These are phyloP conservation scores for Allolobophora icterica DNA, from an alignment of 2,888 invertebrate species.

Conservation along the genomic window DNA sequence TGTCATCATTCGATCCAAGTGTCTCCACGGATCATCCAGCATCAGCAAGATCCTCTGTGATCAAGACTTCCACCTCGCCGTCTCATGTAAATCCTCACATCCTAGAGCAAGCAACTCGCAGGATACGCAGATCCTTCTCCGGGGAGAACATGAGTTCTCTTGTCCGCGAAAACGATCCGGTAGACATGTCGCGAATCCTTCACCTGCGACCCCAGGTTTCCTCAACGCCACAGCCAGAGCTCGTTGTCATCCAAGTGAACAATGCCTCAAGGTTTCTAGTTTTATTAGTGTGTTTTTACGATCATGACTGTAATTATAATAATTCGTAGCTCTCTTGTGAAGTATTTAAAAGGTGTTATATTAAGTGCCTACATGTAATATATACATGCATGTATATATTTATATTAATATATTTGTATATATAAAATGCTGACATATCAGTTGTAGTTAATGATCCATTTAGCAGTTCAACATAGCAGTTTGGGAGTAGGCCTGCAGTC, in stretches of 20 bases:
- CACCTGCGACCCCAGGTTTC: slow-evolving; percentile 42
- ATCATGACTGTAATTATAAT: no score
- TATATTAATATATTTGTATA: no score
- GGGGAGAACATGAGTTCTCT: slow-evolving; percentile 38
- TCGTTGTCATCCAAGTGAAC: slow-evolving; percentile 62
- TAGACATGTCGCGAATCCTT: slow-evolving; percentile 30
- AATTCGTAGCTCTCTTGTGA: no score
- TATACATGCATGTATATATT: no score
- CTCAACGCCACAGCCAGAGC: slow-evolving; percentile 61
- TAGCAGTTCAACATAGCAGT: no score
- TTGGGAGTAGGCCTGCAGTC: no score
- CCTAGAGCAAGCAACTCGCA: neutral
- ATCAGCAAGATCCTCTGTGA: neutral
- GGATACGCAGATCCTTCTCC: slow-evolving; percentile 34
- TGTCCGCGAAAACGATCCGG: neutral
- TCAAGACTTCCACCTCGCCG: neutral
- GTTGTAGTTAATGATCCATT: no score
- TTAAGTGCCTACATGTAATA: no score
- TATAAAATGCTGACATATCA: no score
- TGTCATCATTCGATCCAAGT: slow-evolving; percentile 51
- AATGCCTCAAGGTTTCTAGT: slow-evolving; percentile 29
- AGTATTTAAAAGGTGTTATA: no score
- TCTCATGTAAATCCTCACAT: neutral
- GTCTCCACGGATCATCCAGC: neutral
- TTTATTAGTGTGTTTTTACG: neutral